Conservation (phyloP, 2,888 invertebrate species). For the Idaea biselata region DNA sequence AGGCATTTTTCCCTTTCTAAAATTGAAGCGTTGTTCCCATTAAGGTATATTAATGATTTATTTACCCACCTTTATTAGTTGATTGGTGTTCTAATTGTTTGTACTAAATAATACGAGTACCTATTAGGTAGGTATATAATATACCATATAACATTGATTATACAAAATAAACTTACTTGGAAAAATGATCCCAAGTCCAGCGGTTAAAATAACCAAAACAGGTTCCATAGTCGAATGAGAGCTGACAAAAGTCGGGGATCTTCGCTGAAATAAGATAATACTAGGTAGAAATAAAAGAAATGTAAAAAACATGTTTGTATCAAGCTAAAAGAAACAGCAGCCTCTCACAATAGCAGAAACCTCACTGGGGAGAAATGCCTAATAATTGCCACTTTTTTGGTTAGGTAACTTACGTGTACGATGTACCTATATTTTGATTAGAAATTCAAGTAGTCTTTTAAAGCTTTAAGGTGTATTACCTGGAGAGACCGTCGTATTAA, state of each 20-base stretch:
- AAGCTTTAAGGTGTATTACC: constrained; percentile 24
- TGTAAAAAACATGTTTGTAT: background rate
- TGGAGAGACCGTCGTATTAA: constrained; percentile 30
- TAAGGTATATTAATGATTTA: too few relatives aligned
- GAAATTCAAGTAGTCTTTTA: too few relatives aligned
- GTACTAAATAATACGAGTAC: too few relatives aligned
- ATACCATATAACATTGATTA: background rate
- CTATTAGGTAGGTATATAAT: too few relatives aligned
- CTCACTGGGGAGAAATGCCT: too few relatives aligned
- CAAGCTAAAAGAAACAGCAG: background rate
- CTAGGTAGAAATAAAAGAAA: background rate
- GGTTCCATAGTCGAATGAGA: constrained; percentile 58
- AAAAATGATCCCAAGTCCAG: constrained; percentile 51
- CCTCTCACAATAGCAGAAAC: too few relatives aligned
- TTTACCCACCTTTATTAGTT: too few relatives aligned
- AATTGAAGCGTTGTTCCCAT: too few relatives aligned
- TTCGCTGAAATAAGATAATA: constrained; percentile 35
- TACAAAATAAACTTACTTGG: constrained; percentile 43
- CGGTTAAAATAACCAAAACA: constrained; percentile 64
- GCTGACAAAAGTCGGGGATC: constrained; percentile 50
- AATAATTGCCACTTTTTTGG: too few relatives aligned
- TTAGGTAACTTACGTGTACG: too few relatives aligned
- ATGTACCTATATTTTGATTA: too few relatives aligned
- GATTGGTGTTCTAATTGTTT: too few relatives aligned
- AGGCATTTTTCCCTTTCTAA: background rate